Conservation (phyloP, 2,888 invertebrate genomes). For the Amiota communis region DNA sequence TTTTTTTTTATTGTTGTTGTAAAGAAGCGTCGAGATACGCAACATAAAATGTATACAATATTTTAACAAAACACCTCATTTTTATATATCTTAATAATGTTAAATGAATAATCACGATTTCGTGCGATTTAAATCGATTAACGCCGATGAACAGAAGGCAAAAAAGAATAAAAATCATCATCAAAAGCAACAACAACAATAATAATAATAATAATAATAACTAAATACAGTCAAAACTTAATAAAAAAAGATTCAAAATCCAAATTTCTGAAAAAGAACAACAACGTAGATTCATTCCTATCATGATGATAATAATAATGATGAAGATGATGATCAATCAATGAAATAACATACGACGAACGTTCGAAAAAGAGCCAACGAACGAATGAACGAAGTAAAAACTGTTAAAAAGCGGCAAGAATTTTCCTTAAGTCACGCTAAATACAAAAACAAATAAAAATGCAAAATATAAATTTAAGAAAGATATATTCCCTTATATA, state of each 20-base stretch:
- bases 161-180: background rate
- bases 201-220: no score
- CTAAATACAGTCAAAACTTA: no score
- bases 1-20: no score
- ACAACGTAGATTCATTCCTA: no score
- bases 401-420: constrained; percentile 37
- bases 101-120: constrained; percentile 59
- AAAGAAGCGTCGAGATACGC: no score
- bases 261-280: no score
- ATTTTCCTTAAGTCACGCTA: constrained; percentile 41
- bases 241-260: no score
- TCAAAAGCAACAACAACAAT: constrained; percentile 3
- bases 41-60: no score
- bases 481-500: background rate
- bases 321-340: no score
- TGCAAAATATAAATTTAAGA: constrained; percentile 31
- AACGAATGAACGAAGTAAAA: background rate
- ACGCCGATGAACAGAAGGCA: constrained; percentile 35
- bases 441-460: constrained; percentile 51
- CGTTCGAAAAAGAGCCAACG: no score
- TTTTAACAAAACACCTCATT: constrained; percentile 27
- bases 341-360: no score
- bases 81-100: constrained; percentile 50
- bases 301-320: no score
- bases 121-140: constrained; percentile 51